Base-by-base conservation (phyloP, 2,797 vertebrate genomes). In the Micromesistius poutassou region DNA sequence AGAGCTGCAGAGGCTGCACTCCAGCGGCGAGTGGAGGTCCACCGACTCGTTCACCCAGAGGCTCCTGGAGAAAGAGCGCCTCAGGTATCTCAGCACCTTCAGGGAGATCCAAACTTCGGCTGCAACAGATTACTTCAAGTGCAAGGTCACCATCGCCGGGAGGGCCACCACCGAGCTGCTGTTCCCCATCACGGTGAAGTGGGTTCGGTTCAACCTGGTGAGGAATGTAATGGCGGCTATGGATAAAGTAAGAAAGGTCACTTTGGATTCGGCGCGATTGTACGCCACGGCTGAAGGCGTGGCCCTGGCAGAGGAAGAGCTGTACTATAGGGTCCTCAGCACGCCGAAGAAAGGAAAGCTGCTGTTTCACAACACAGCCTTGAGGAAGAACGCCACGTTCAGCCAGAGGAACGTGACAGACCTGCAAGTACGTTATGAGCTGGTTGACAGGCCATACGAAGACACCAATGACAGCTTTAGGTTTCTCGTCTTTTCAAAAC, bases 271-370 rank as follows among this genome's bases (percentile, higher is more conserved):
- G 0, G 86, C 94, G 73, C 88, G 93, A 88, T 92, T 98, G 55
- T 92, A 91, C 85, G 94, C 93, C 79, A 81, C 76, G 10, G 85
- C 93, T 50, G 84, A 91, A 74, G 93, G 93, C 73, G 84, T 94
- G 78, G 75, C 80, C 16, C 77, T 95, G 75, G 82, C 93, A 38
- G 93, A 96, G 77, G 88, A 93, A 25, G 92, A 96, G 7, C 86
- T 97, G 76, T 73, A 89, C 89, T 98, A 95, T 87, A 95, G 93
- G 68, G 89, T 97, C 81, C 85, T 96, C 5, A 94, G 93, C 33
- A 82, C 93, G 46, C 96, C 96, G 74, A 93, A 92, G 84, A 96
- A 93, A 92, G 97, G 97, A 77, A 93, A 91, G 71, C 82, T 98
- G 79, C 75, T 96, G 30, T 89, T 96, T 25, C 91, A 93, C 80